phyloP scores from a whole-genome alignment of 2,113 vertebrate species.

The Xiphias gladius region DNA sequence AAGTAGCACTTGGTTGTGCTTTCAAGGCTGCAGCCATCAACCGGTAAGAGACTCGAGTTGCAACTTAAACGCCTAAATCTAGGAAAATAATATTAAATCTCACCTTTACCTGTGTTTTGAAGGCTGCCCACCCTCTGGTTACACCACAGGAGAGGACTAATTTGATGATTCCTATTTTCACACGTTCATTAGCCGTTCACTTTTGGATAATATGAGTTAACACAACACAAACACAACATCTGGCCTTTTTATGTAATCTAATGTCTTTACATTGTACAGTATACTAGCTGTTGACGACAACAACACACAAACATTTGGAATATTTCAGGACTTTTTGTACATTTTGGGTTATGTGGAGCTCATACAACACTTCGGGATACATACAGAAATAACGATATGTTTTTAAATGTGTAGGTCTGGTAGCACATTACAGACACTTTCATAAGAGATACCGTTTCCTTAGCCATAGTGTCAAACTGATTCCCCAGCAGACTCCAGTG shows the following conservation, averaged over 20 bases:
- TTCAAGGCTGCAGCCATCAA: no score
- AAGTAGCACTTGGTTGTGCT: no score
- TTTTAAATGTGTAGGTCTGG: neutral
- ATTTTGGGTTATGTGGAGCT: neutral
- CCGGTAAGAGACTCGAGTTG: no score
- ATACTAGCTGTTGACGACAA: no score
- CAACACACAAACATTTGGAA: neutral
- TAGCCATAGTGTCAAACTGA: constrained; percentile 29
- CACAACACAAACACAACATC: no score
- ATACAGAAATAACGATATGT: neutral
- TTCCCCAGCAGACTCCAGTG: constrained; percentile 34
- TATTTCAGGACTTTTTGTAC: neutral
- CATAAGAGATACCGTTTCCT: neutral
- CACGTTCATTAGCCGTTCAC: neutral
- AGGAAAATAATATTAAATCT: no score
- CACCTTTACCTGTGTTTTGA: no score
- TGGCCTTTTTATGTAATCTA: no score
- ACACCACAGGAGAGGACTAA: no score
- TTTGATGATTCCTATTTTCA: neutral
- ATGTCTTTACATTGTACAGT: neutral
- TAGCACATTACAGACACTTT: neutral
- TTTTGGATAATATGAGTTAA: neutral
- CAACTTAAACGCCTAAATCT: no score
- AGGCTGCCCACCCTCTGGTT: no score
- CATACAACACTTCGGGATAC: neutral